Conservation (phyloP, 2,797 vertebrate species). For the Spea hammondii region DNA sequence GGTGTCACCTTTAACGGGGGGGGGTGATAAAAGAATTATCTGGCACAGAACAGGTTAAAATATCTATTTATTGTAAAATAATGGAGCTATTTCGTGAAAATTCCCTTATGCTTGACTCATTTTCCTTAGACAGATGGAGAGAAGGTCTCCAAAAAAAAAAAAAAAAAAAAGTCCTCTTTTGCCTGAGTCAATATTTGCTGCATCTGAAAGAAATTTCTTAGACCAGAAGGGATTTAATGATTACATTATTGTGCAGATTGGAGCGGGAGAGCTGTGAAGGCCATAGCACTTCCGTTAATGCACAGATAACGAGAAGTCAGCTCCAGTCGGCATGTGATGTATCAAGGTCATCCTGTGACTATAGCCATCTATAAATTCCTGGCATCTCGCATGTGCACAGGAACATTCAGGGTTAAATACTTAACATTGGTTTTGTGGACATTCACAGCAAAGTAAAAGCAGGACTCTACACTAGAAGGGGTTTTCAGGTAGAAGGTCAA, state of each 20-base stretch:
- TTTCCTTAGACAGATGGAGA: constrained; percentile 27
- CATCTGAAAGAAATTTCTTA: constrained; percentile 7
- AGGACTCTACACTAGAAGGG: too few species aligned
- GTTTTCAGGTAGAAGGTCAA: too few species aligned
- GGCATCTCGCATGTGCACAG: too few species aligned
- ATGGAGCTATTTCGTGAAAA: not conserved
- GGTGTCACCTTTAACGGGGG: too few species aligned
- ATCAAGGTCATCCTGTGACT: too few species aligned
- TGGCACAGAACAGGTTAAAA: not conserved
- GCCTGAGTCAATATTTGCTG: not conserved
- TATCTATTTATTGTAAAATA: not conserved
- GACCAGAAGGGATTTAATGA: not conserved
- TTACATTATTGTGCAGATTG: not conserved
- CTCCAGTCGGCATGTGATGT: not conserved
- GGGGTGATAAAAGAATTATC: not conserved
- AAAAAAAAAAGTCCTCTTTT: not conserved
- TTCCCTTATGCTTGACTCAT: constrained; percentile 25
- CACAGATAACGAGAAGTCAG: not conserved
- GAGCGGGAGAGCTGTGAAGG: not conserved
- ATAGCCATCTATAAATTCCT: too few species aligned
- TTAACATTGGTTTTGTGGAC: too few species aligned
- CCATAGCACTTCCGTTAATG: not conserved
- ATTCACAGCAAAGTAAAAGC: too few species aligned
- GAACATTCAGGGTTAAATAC: too few species aligned
- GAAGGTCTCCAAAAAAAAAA: constrained; percentile 10